Evolutionary conservation across 2,797 vertebrate species (phyloP), one percentile per base, ranked within the genome.

Genomic region (Eulemur rubriventer): DNA sequence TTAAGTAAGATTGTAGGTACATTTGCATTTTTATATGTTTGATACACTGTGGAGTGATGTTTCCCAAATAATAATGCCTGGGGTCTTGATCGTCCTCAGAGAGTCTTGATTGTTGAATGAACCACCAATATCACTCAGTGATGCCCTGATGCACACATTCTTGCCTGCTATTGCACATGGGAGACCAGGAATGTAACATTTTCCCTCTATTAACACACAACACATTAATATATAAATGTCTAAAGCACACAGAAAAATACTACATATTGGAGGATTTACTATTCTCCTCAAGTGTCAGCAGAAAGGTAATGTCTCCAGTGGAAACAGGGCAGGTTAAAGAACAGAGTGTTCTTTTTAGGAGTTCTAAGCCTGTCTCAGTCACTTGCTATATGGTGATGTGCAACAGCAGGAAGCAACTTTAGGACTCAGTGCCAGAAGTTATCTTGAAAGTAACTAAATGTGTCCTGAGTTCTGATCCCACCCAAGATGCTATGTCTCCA

Each of bases 61-160:
- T 91, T 92, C 43, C 61, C 93, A 92, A 96, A 78, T 65, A 95
- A 72, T 50, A 72, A 75, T 63, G 10, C 16, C 43, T 92, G 48
- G 50, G 20, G 12, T 87, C 20, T 95, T 67, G 6, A 57, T 65
- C 12, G 6, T 50, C 28, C 67, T 93, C 75, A 83, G 70, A 96
- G 70, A 43, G 8, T 8, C 30, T 86, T 91, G 38, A 67, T 69
- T 83, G 30, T 79, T 83, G 28, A 4, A 67, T 61, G 57, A 79
- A 61, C 24, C 41, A 73, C 17, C 38, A 79, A 6, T n/a, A 61
- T 79, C 88, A 69, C 24, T 91, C 63, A 93, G 0, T 87, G 46
- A 72, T 72, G 16, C 9, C 26, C 26, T 88, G 13, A 59, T 83
- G 26, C 6, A n/a, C 30, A 72, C 30, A 0, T n/a, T 82, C 80